phyloP scores from a whole-genome alignment of 2,888 invertebrate species.

The Imbricaverruca yamaguchii region DNA sequence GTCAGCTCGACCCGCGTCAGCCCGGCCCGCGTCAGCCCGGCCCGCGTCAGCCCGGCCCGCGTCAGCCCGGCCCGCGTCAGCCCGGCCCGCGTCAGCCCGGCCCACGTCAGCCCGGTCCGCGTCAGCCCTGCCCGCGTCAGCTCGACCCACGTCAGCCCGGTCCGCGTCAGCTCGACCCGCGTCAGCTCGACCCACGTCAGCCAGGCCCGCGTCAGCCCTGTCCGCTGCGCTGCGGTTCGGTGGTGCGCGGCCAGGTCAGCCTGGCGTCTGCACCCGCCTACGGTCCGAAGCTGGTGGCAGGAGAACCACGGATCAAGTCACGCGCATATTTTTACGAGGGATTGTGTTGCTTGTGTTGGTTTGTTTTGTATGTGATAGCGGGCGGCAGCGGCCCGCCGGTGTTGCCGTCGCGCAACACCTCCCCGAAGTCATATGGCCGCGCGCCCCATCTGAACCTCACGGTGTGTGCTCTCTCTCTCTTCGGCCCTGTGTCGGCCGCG shows the following conservation, averaged over 20 bases:
- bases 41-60: too few species aligned
- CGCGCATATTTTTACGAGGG: background rate
- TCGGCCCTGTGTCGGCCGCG: background rate
- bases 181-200: too few species aligned
- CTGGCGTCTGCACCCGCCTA: background rate
- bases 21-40: too few species aligned
- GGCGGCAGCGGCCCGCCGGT: background rate
- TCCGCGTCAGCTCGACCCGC: background rate
- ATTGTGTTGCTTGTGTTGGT: background rate
- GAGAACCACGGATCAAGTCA: background rate
- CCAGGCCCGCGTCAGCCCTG: too few species aligned
- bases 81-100: too few species aligned
- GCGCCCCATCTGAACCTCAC: too few species aligned
- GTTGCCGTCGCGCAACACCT: background rate
- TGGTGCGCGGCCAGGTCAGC: too few species aligned
- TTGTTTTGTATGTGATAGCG: conserved; percentile 1
- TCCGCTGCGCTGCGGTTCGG: too few species aligned
- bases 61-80: background rate
- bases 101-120: background rate
- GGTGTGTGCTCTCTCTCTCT: too few species aligned
- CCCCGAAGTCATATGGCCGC: background rate
- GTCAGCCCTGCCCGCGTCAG: too few species aligned
- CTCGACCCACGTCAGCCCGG: too few species aligned
- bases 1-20: background rate
- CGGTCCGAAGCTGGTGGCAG: background rate